These are phyloP conservation scores for Drosophila ironensis DNA, from an alignment of 1,140 invertebrate species.

Conservation along the genomic window DNA sequence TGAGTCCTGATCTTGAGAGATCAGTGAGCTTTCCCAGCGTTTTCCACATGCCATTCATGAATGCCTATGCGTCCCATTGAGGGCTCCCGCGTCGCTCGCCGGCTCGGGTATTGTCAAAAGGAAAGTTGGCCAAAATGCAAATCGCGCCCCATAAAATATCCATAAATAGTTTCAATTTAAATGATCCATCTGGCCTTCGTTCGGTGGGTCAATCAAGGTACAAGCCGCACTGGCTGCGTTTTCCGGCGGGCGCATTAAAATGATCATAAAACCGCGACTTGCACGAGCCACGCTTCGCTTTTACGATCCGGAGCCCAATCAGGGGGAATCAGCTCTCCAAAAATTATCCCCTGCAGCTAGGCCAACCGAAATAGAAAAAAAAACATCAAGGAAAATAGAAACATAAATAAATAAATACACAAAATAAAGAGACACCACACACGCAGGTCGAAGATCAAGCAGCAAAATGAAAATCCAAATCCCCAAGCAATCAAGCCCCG, in stretches of 20 bases:
- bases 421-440: slow-evolving; percentile 10
- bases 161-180: slow-evolving; percentile 47
- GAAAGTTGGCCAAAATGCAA: slow-evolving; percentile 46
- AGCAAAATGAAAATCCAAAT: not conserved
- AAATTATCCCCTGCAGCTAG: slow-evolving; percentile 28
- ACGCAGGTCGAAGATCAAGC: not conserved
- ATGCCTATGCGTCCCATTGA: not conserved
- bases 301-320: slow-evolving; percentile 35
- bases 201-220: slow-evolving; percentile 36
- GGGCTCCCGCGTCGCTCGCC: too few relatives aligned
- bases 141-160: slow-evolving; percentile 34
- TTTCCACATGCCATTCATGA: slow-evolving; percentile 29
- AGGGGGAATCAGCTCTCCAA: slow-evolving; percentile 13
- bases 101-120: slow-evolving; percentile 8
- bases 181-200: slow-evolving; percentile 14
- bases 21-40: too few relatives aligned
- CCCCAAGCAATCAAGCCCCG: not conserved
- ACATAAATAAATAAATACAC: not conserved
- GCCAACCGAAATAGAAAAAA: slow-evolving; percentile 3
- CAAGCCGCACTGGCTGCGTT: not conserved
- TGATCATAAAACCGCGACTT: slow-evolving; percentile 17
- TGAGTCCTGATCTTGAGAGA: too few relatives aligned
- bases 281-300: slow-evolving; percentile 32
- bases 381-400: not conserved
- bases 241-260: not conserved